Evolutionary conservation across 2,797 vertebrate species (phyloP).

Genomic region (Crocidura indochinensis): DNA sequence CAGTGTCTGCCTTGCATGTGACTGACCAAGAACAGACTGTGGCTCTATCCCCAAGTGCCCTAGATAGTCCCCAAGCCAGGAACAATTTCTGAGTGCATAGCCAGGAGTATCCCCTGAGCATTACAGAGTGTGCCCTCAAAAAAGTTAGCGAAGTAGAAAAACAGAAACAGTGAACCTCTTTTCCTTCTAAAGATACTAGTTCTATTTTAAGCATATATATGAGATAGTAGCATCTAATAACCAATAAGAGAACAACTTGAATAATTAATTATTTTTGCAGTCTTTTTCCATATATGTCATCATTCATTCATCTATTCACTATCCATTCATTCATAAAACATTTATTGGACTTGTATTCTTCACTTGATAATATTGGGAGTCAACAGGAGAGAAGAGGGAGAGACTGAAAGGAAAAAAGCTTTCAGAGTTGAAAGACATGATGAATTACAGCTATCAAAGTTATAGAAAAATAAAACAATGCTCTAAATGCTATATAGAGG

Average conservation of each 20-base stretch:
- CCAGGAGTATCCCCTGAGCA: no score
- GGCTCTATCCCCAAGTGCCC: no score
- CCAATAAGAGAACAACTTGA: conserved; percentile 39
- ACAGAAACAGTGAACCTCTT: conserved; percentile 33
- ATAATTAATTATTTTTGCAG: conserved; percentile 63
- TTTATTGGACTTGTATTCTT: conserved; percentile 16
- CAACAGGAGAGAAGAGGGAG: background rate
- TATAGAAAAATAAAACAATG: background rate
- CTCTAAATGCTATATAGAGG: background rate
- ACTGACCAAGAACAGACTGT: no score
- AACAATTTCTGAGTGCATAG: no score
- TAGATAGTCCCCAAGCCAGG: no score
- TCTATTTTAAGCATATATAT: conserved; percentile 54
- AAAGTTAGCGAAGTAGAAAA: background rate
- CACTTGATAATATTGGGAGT: background rate
- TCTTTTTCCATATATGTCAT: conserved; percentile 17
- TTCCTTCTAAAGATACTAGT: conserved; percentile 11
- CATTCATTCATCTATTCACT: conserved; percentile 44
- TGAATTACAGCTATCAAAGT: conserved; percentile 9
- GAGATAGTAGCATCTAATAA: conserved; percentile 31
- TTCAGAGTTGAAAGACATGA: conserved; percentile 23
- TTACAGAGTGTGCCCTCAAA: background rate
- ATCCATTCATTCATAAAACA: conserved; percentile 50
- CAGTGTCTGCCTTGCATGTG: no score
- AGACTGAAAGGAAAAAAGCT: background rate